phyloP scores from a whole-genome alignment of 53 echinoderm and acorn worm species.

The Echinarachnius parma region DNA sequence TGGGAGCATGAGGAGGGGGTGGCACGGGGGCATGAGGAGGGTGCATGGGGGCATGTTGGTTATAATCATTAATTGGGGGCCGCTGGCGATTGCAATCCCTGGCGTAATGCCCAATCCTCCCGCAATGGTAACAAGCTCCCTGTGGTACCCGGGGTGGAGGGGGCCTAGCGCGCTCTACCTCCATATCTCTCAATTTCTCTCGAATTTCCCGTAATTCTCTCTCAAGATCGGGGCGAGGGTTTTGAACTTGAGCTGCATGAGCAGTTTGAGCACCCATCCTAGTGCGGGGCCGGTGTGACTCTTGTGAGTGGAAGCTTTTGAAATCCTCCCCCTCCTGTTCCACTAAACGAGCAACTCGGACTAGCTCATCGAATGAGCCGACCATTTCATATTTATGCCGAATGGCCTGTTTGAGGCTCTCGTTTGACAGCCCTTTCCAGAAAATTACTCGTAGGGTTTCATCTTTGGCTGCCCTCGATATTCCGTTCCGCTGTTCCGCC shows the following conservation, averaged over 20 bases:
- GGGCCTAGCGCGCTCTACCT: too few relatives aligned
- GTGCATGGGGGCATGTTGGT: too few relatives aligned
- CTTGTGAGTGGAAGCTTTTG: slow-evolving; percentile 8
- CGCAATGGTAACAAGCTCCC: slow-evolving; percentile 31
- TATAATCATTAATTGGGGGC: too few relatives aligned
- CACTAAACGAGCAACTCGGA: slow-evolving; percentile 17
- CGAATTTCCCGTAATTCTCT: neutral
- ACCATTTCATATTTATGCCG: slow-evolving; percentile 39
- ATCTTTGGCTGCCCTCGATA: slow-evolving; percentile 18
- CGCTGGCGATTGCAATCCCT: too few relatives aligned
- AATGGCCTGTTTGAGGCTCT: slow-evolving; percentile 25
- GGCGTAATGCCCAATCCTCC: slow-evolving; percentile 15
- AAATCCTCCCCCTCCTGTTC: slow-evolving; percentile 45
- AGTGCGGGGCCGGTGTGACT: too few relatives aligned
- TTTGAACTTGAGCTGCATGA: neutral
- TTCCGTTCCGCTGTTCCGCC: slow-evolving; percentile 33
- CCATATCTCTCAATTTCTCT: slow-evolving; percentile 15
- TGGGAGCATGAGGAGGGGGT: too few relatives aligned
- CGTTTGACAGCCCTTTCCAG: slow-evolving; percentile 45
- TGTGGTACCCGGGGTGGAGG: neutral
- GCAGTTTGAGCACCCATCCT: slow-evolving; percentile 3
- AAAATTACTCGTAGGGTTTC: slow-evolving; percentile 37
- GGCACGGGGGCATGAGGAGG: neutral
- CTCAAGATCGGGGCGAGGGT: neutral
- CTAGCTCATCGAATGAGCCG: slow-evolving; percentile 19